Evolutionary conservation across 2,888 invertebrate species (phyloP), one percentile per base, ranked within the genome.

Genomic region (Mythimna loreyi): DNA sequence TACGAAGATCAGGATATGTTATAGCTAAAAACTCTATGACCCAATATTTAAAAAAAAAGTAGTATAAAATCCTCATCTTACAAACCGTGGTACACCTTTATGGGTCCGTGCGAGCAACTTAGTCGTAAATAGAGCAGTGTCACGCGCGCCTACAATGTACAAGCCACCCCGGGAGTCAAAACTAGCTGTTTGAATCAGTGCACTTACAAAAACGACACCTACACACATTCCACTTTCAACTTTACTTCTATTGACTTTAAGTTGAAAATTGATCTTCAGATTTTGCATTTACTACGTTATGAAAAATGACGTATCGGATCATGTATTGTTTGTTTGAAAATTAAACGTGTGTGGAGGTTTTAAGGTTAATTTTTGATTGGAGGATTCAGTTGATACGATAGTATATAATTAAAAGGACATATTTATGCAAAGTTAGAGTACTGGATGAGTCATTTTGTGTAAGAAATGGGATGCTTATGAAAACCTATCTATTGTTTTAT

Each of bases 141-240:
- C 95, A 94, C 94, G 94, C 93, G 92, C 91, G 88, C 87, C 87
- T 93, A 94, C 95, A 94, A 91, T 93, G 94, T 93, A 92, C 93
- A 91, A 94, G 92, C 94, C 94, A 95, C 94, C 94, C 94, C 93
- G 92, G 93, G 94, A 93, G 93, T 92, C 92, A 92, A 92, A 93
- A 93, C 93, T 93, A 94, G 93, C 92, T 92, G 90, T 89, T 91
- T 88, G 89, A 91, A 91, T 90, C 92, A 89, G 71, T 78, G 77
- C 82, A 82, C 80, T 75, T 77, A 80, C 72, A 74, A 82, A 75
- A 82, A 78, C 82, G 72, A 81, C 62, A 66, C 36, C 21, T 49
- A 67, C 45, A 49, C 13, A 11, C 68, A 67, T 9, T 23, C 47
- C 19, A 83, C 79, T 82, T 43, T 74, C 64, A 69, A 85, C 84